Evolutionary conservation across 1,140 invertebrate species (phyloP), one percentile per base, ranked within the genome.

Genomic region (Cydia splendana): DNA sequence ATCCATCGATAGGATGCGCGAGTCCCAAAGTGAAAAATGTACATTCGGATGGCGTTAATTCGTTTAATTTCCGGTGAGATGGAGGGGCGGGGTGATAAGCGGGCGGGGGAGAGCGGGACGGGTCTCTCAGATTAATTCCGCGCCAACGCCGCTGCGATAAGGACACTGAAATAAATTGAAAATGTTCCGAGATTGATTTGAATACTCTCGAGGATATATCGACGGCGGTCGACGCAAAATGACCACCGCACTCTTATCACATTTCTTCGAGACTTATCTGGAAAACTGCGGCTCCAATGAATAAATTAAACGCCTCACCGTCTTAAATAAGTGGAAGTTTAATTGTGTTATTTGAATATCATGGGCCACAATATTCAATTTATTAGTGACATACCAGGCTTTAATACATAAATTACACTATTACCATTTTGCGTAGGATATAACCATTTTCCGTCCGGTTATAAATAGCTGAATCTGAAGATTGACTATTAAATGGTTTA

Each of bases 31-130:
- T 93, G 90, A 93, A 93, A 93, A 93, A 93, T 93, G 90, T 93
- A 92, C 90, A 90, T 93, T 93, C 92, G 89, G 91, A 92, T 88
- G 88, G 89, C 89, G 89, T 92, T 93, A 93, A 93, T 93, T 93
- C 91, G 90, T 93, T 93, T 93, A 93, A 93, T 93, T 93, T 93
- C 91, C 91, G 91, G 91, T 88, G 88, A 88, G 89, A 86, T 82
- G 84, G 81, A 78, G 73, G 45, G 81, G 82, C 78, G 80, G 6
- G 65, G 42, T 34, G 73, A 48, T 73, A 42, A 48, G 75, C 74
- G 84, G 80, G 77, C 83, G 77, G 80, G 71, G 85, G 81, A 83
- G 83, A 53, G 20, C 75, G 30, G 80, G 82, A 75, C 78, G 84
- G 85, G 89, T 87, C 87, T 87, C 83, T 86, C 89, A 93, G 91